A percentile compares a stretch with the other conserved stretches of the same genome.
These are phyloP conservation scores for Pecten maximus DNA, from an alignment of 2,888 invertebrate genomes.

Conservation along the genomic window DNA sequence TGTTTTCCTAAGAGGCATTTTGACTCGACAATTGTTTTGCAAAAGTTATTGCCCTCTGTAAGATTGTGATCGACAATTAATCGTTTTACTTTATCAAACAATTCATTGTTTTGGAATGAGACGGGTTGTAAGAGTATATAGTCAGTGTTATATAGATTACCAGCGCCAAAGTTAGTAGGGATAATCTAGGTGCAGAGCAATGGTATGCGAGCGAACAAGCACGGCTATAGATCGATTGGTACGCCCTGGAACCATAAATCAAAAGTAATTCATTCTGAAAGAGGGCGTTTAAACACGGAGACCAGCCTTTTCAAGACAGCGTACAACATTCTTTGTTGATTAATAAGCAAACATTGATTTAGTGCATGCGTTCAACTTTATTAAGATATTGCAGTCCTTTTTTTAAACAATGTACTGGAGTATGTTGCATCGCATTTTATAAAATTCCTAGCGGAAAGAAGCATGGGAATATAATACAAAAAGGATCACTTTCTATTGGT, in stretches of 20 bases:
- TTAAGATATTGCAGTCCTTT: not conserved
- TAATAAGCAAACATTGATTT: not conserved
- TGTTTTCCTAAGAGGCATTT: too few relatives aligned
- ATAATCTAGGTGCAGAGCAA: not conserved
- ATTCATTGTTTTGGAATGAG: too few relatives aligned
- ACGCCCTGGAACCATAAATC: not conserved
- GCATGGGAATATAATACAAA: not conserved
- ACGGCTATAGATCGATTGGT: not conserved
- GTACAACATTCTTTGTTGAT: not conserved
- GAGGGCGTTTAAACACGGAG: not conserved
- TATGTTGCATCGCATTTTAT: not conserved
- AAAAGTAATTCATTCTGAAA: slow-evolving; percentile 23
- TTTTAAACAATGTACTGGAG: not conserved
- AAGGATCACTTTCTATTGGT: not conserved
- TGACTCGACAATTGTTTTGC: too few relatives aligned
- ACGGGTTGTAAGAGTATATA: too few relatives aligned
- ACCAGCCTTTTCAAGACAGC: not conserved
- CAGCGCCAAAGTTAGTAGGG: not conserved
- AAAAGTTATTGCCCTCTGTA: too few relatives aligned
- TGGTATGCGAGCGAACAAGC: not conserved
- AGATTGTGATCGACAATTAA: too few relatives aligned
- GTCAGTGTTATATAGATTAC: too few relatives aligned
- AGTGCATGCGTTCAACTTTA: not conserved
- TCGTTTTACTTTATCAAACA: too few relatives aligned
- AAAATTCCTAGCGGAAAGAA: not conserved